Percentiles rank a stretch among this genome's conserved stretches.
Conservation (phyloP, 30 jellyfish, hydroid and myxozoan genomes). For the Phacellophora camtschatica region DNA sequence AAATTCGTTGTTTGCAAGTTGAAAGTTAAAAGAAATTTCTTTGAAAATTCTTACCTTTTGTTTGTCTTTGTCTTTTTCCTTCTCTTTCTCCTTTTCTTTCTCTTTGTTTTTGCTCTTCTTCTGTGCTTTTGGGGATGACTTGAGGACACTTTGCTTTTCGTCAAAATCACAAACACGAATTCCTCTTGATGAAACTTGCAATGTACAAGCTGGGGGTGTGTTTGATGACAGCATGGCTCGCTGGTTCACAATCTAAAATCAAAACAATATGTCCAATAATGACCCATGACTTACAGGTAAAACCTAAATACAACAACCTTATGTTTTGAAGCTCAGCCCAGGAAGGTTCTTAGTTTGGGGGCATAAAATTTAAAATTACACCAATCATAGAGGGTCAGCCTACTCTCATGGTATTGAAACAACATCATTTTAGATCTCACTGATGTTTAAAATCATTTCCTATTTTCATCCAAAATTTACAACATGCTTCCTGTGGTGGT, state of each 20-base stretch:
- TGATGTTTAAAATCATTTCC: too few relatives aligned
- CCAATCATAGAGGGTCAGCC: too few relatives aligned
- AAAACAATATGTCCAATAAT: background rate
- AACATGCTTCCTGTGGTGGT: too few relatives aligned
- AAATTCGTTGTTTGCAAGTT: too few relatives aligned
- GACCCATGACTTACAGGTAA: background rate
- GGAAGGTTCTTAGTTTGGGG: too few relatives aligned
- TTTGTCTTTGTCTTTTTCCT: slow-evolving; percentile 19
- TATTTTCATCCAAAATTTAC: too few relatives aligned
- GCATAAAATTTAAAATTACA: too few relatives aligned
- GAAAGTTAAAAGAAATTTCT: too few relatives aligned
- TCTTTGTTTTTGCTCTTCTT: slow-evolving; percentile 29
- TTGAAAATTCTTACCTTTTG: background rate
- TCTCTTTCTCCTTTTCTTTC: slow-evolving; percentile 12
- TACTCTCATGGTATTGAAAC: too few relatives aligned
- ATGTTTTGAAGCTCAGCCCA: too few relatives aligned
- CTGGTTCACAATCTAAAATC: slow-evolving; percentile 78
- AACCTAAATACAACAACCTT: too few relatives aligned
- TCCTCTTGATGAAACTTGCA: slow-evolving; percentile 81
- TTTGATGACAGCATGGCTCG: slow-evolving; percentile 75
- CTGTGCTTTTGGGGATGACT: slow-evolving; percentile 38
- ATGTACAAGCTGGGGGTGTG: slow-evolving; percentile 81
- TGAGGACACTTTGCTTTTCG: slow-evolving; percentile 29
- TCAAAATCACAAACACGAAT: slow-evolving; percentile 78
- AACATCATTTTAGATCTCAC: too few relatives aligned